Conservation (phyloP, 1,140 invertebrate genomes). For the Magallana angulata region DNA sequence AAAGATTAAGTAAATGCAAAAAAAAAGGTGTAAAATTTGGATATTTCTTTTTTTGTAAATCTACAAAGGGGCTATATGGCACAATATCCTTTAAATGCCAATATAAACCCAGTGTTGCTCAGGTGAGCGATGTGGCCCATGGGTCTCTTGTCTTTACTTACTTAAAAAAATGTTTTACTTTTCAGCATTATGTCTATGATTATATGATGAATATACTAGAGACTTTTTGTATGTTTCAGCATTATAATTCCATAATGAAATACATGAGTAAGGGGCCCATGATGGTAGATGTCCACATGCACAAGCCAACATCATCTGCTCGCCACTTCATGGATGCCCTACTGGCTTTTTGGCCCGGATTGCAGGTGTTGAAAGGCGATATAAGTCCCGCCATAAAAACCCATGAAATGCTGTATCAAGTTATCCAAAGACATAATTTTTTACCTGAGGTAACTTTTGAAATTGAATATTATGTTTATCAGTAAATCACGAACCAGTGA, state of each 20-base stretch:
- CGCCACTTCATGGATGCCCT: constrained; percentile 98
- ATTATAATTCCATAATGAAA: constrained; percentile 99
- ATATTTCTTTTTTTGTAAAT: no score
- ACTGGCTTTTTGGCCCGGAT: constrained; percentile 97
- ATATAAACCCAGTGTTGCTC: background rate
- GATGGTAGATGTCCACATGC: constrained; percentile 99
- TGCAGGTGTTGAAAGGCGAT: constrained; percentile 96
- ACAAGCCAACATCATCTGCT: constrained; percentile 95
- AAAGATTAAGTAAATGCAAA: no score
- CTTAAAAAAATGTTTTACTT: no score
- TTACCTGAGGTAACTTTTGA: constrained; percentile 89
- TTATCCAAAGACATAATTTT: constrained; percentile 96
- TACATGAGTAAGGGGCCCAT: constrained; percentile 96
- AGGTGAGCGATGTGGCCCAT: no score
- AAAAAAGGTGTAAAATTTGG: no score
- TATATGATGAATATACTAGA: no score
- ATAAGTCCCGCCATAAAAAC: constrained; percentile 97
- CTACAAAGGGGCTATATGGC: no score
- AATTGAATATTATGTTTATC: background rate
- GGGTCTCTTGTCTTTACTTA: no score
- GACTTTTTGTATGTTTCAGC: constrained; percentile 79
- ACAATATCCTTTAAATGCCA: no score
- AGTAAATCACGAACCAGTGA: no score
- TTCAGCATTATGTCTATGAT: no score
- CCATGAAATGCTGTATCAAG: constrained; percentile 93